Base-by-base conservation (phyloP, 1,140 invertebrate species). In the Mamestra configurata region DNA sequence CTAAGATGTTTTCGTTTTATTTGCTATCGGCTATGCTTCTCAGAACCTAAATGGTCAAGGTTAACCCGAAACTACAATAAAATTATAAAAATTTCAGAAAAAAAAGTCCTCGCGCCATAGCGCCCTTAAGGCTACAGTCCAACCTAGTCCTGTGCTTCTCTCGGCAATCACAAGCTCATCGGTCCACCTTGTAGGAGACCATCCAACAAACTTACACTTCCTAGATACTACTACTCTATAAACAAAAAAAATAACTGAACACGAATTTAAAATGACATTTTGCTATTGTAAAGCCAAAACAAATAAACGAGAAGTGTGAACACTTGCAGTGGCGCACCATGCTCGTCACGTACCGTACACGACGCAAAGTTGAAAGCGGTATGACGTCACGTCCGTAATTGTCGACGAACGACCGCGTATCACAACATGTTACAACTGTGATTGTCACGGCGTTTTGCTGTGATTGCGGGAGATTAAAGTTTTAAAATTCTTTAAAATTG, bases 331-430 rank as follows among this genome's bases (percentile, higher is more conserved):
- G 6, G 22, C 73, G 18, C 57, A 46, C 7, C 15, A 61, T 59
- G 57, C 22, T 27, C 57, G 27, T 59, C 73, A 61, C 55, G 73
- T 76, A 15, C 43, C 24, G 73, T 31, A n/a, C 4, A 15, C 20
- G n/a, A 2, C 37, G 37, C 22, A 46, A 68, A 76, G 37, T 64
- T 46, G 57, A 64, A 64, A 76, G 15, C 73, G 57, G 31, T 76
- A 76, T 59, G 57, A 40, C 55, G 57, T 64, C 73, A 76, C 73
- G 73, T 76, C 61, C 37, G 55, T 76, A 76, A 76, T 76, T 76
- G 73, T 76, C 55, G 73, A 18, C 71, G 13, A 24, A 73, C 71
- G 59, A 24, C 66, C 66, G 20, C 40, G 57, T 46, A 22, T 49
- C 31, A 57, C 20, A 13, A 57, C 71, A 49, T 46, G 37, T 61